Evolutionary conservation across 2,797 vertebrate genomes (phyloP).

Genomic region (Tragopan temminckii): DNA sequence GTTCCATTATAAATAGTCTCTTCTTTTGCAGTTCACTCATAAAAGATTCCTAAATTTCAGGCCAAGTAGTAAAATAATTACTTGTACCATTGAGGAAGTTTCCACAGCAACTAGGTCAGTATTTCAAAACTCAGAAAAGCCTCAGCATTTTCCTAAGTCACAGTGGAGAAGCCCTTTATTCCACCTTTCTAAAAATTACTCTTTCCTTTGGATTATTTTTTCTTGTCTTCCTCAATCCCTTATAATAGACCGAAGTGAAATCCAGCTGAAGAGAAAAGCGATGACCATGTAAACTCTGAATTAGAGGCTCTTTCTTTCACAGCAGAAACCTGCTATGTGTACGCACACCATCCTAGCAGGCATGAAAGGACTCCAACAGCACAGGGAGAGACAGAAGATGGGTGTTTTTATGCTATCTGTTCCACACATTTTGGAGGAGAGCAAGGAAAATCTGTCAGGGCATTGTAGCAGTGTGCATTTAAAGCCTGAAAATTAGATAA

Average conservation of each 20-base stretch:
- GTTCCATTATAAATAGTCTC: neutral
- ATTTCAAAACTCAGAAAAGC: neutral
- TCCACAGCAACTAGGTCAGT: neutral
- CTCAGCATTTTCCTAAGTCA: neutral
- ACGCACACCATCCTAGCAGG: neutral
- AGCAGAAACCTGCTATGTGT: neutral
- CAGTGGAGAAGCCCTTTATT: neutral
- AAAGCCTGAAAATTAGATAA: neutral
- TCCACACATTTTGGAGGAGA: neutral
- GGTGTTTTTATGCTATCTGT: neutral
- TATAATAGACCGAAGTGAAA: neutral
- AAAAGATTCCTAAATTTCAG: neutral
- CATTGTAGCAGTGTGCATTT: neutral
- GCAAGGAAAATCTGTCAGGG: neutral
- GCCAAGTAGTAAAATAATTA: neutral
- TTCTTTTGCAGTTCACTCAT: neutral
- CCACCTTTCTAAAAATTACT: neutral
- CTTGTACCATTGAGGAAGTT: neutral
- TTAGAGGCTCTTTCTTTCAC: neutral
- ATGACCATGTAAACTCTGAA: neutral
- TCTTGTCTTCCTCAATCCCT: neutral
- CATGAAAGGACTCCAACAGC: neutral
- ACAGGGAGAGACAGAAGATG: neutral
- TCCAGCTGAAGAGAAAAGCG: neutral
- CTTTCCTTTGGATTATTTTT: neutral